Conservation (phyloP, 2,113 vertebrate species). For the Eclectus roratus region DNA sequence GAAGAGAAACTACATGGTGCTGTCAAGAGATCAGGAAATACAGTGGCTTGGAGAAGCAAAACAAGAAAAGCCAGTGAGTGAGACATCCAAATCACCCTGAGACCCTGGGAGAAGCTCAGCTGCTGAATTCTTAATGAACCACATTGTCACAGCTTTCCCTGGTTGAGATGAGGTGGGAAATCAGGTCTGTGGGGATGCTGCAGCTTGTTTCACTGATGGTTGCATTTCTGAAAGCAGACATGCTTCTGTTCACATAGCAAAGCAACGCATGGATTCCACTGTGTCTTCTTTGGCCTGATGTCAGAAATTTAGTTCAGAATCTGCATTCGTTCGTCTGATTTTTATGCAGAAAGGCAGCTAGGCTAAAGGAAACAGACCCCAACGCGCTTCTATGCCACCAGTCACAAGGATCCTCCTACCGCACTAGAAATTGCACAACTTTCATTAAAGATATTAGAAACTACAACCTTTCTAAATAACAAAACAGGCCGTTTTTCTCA, state of each 20-base stretch:
- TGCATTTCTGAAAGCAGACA: not conserved
- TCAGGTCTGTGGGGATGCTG: not conserved
- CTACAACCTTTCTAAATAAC: not conserved
- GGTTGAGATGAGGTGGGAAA: not conserved
- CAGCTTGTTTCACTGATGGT: not conserved
- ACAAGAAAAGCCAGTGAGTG: not conserved
- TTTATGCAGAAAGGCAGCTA: not conserved
- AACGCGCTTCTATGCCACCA: not conserved
- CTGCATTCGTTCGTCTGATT: not conserved
- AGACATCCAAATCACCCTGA: not conserved
- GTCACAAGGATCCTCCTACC: not conserved
- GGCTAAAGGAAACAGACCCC: not conserved
- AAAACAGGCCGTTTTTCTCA: not conserved
- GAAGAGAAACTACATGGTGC: not conserved
- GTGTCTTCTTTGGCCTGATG: not conserved
- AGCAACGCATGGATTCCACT: not conserved
- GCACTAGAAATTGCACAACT: not conserved
- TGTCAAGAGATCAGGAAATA: not conserved
- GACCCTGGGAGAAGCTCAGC: not conserved
- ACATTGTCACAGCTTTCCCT: fast-evolving
- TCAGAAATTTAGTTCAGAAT: not conserved
- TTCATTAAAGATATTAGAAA: not conserved
- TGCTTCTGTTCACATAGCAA: not conserved
- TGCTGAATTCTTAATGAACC: not conserved
- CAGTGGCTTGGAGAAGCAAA: not conserved